Evolutionary conservation across 2,888 invertebrate species (phyloP).

Genomic region (Sceliomorpha sp.): DNA sequence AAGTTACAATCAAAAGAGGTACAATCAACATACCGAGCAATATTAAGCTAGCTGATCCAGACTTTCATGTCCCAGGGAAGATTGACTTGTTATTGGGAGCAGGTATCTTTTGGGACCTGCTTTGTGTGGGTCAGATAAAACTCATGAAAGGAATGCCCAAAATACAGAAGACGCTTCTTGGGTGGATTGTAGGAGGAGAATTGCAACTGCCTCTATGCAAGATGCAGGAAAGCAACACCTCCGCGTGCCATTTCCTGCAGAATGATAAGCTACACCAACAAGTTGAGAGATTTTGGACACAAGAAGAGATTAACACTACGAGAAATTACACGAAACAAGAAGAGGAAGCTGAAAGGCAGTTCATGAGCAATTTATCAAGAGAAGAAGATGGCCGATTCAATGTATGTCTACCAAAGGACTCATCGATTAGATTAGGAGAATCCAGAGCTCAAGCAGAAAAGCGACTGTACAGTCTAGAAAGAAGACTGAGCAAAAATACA

Average conservation of each 20-base stretch:
- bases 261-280: conserved; percentile 5
- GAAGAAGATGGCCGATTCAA: conserved; percentile 22
- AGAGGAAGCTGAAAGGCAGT: conserved; percentile 22
- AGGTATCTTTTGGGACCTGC: conserved; percentile 10
- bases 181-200: conserved; percentile 11
- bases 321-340: conserved; percentile 11
- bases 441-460: conserved; percentile 17
- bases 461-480: conserved; percentile 18
- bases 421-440: conserved; percentile 23
- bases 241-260: conserved; percentile 1
- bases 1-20: not conserved
- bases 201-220: not conserved
- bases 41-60: conserved; percentile 11
- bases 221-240: not conserved
- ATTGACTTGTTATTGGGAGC: conserved; percentile 19
- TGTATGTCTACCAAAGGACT: conserved; percentile 31
- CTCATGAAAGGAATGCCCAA: not conserved
- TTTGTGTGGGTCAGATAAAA: conserved; percentile 15
- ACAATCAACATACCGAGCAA: conserved; percentile 6
- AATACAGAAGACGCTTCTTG: conserved; percentile 21
- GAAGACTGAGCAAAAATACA: conserved; percentile 15
- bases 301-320: conserved; percentile 1
- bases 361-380: not conserved
- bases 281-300: conserved; percentile 6
- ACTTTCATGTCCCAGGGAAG: conserved; percentile 5